Base-by-base conservation (phyloP, 2,888 invertebrate species). In the Melanotus villosus region DNA sequence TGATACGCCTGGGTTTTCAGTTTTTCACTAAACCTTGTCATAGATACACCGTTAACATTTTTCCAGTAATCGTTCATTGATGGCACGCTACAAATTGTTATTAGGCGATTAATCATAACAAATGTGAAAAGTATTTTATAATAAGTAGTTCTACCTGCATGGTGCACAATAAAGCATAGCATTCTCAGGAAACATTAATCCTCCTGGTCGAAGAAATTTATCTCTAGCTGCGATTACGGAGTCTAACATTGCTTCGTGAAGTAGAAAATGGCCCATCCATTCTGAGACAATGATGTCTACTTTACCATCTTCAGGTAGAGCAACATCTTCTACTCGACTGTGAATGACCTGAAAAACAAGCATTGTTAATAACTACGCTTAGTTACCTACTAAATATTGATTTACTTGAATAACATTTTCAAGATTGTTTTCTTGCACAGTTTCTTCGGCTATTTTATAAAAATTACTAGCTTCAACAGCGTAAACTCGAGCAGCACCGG, bases 191-290 rank as follows among this genome's bases (percentile, higher is more conserved):
- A 95, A 94, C 84, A 96, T 88, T 2, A 88, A 81, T 0, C 96
- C 95, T 73, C 86, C 88, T 18, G 88, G 86, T 78, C 91, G 92
- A 0, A 98, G 85, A 83, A 93, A 96, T 72, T 89, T 89, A 80
- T 97, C 94, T 76, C 96, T 87, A 0, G 96, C 96, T 77, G 85
- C 85, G 9, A 98, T 85, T 1, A 98, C 93, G 0, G 97, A 95
- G 82, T 97, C 94, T 60, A 98, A 83, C 98, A 98, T 98, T 5
- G 95, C 96, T 85, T 98, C 98, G 81, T 97, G 98, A 12, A 98
- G 85, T 30, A 98, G 87, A 85, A 96, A 97, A 84, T 98, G 97
- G 0, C 98, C 98, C 98, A 98, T 98, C 98, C 98, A 98, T 85
- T 98, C 98, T 0, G 97, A 97, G 3, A 98, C 90, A 72, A 98